Base-by-base conservation (phyloP, 2,797 vertebrate genomes). In the Tragelaphus oryx region DNA sequence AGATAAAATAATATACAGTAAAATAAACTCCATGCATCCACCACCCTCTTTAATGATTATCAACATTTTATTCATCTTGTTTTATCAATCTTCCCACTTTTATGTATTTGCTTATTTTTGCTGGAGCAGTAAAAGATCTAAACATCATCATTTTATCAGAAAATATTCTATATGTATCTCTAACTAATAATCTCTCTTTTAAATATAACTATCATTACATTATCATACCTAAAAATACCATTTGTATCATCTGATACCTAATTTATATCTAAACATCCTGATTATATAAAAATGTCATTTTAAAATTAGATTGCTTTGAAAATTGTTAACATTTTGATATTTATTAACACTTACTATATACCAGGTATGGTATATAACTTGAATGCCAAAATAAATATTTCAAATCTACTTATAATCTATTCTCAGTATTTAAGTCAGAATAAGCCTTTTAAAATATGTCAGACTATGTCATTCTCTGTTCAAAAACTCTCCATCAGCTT, bases 341-440 rank as follows among this genome's bases (percentile, higher is more conserved):
- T 95, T 83, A 80, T 76, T 85, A 93, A 20, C 5, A 57, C 24
- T 78, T 87, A 78, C 12, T 80, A 80, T 74, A 80, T 86, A 52
- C 22, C 24, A 92, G 46, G 54, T 62, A 82, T 52, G 78, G 6
- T 65, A 33, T 30, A 13, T 52, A 91, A 80, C 9, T 41, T 88
- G 48, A 87, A 80, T 88, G 87, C 13, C 87, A 91, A 95, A 91
- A 88, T 87, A 46, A 91, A 55, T 28, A 87, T 44, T 79, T 80
- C 55, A 86, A 65, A 80, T 37, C 50, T 52, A 85, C 37, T 80
- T 88, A 91, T 33, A 52, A 79, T 46, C 75, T 93, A 48, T 18
- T 96, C 8, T 93, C 52, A 95, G 52, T 86, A 95, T 89, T 93
- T 81, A 75, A 86, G 68, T 46, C n/a, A 89, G 57, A 82, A 86